Percentiles rank a stretch among this genome's conserved stretches.
Conservation (phyloP, 1,140 invertebrate species). For the Euura saliciscinereae region DNA sequence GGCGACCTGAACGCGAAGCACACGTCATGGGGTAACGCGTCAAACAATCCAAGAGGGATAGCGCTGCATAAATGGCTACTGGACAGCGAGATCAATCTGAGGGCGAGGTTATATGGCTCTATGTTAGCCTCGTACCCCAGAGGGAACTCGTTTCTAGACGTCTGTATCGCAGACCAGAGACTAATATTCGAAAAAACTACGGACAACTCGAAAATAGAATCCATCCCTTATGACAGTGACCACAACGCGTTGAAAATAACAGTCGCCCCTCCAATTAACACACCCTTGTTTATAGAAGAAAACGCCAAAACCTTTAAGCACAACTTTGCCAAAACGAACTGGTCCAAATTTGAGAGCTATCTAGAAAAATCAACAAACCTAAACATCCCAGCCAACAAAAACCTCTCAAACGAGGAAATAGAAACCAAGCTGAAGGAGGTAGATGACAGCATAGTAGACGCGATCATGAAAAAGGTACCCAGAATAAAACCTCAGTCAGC, state of each 20-base stretch:
- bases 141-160: slow-evolving; percentile 15
- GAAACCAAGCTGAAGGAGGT: not conserved
- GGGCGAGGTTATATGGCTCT: not conserved
- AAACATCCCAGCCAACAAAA: slow-evolving; percentile 13
- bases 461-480: not conserved
- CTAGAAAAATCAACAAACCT: slow-evolving; percentile 1
- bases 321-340: slow-evolving; percentile 22
- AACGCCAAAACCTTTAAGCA: not conserved
- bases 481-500: slow-evolving; percentile 12
- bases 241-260: no score
- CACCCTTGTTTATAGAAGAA: not conserved
- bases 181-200: not conserved
- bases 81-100: not conserved
- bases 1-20: slow-evolving; percentile 21
- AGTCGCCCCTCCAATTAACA: no score
- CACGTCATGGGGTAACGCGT: slow-evolving; percentile 15
- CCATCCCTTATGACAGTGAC: slow-evolving; percentile 25
- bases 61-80: not conserved
- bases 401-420: slow-evolving; percentile 21
- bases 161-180: slow-evolving; percentile 13
- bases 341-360: slow-evolving; percentile 17
- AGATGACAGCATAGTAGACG: not conserved
- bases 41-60: slow-evolving; percentile 17
- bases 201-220: slow-evolving; percentile 9
- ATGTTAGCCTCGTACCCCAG: slow-evolving; percentile 11